phyloP scores from a whole-genome alignment of 2,888 invertebrate species.

The Ectobius pallidus region DNA sequence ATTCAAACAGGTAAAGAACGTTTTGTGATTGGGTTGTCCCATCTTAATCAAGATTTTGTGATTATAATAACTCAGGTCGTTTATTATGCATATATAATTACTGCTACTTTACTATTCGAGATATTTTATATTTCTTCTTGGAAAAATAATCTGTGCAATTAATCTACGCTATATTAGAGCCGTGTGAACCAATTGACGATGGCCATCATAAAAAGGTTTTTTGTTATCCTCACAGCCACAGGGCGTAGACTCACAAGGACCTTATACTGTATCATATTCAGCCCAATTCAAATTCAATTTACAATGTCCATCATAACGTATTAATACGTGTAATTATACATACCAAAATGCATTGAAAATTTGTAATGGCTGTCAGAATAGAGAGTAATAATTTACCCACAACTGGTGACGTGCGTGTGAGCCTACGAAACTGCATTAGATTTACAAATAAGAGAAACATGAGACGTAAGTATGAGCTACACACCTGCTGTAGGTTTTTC shows the following conservation, averaged over 20 bases:
- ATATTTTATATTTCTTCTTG: no score
- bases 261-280: background rate
- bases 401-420: slow-evolving; percentile 1
- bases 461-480: background rate
- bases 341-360: slow-evolving; percentile 13
- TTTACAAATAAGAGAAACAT: background rate
- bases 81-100: no score
- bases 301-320: background rate
- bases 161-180: no score
- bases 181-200: no score
- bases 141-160: no score
- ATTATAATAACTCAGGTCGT: no score
- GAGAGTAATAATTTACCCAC: slow-evolving; percentile 12
- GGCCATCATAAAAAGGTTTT: background rate
- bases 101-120: no score
- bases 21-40: no score
- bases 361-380: slow-evolving; percentile 10
- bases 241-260: background rate
- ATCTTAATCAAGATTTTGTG: no score
- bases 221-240: background rate
- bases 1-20: no score
- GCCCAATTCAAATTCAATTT: slow-evolving; percentile 7
- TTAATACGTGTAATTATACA: no score
- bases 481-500: background rate
- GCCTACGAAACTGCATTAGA: slow-evolving; percentile 15